Conservation (phyloP, 2,113 vertebrate genomes). For the Protobothrops mucrosquamatus region DNA sequence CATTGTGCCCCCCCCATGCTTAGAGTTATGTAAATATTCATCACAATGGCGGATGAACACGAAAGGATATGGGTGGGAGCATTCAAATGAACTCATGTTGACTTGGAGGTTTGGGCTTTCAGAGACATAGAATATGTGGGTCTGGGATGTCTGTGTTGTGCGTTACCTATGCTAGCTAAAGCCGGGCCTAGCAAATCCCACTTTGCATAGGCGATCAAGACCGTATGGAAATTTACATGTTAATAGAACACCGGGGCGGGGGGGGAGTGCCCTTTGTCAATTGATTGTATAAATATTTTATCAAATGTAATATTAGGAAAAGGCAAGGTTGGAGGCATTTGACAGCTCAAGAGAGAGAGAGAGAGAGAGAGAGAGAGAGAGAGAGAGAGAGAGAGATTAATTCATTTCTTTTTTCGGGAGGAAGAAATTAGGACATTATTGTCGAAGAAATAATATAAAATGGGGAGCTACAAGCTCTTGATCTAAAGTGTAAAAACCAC, state of each 20-base stretch:
- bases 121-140: constrained; percentile 50
- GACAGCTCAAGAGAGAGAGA: constrained; percentile 49
- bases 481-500: constrained; percentile 77
- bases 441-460: constrained; percentile 78
- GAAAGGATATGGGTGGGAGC: background rate
- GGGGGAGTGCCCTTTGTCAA: constrained; percentile 71
- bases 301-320: constrained; percentile 71
- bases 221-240: constrained; percentile 76
- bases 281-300: constrained; percentile 85
- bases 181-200: constrained; percentile 40
- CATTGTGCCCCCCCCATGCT: constrained; percentile 39
- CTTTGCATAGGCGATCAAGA: constrained; percentile 69
- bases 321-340: constrained; percentile 68
- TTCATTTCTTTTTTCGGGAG: constrained; percentile 40
- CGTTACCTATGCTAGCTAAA: background rate
- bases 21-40: constrained; percentile 52
- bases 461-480: constrained; percentile 75
- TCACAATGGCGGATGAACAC: background rate
- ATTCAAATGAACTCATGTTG: constrained; percentile 39
- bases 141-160: too few relatives aligned
- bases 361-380: too few relatives aligned
- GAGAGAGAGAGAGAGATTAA: too few relatives aligned
- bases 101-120: constrained; percentile 60
- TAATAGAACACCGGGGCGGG: constrained; percentile 75
- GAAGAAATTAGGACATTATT: constrained; percentile 71